phyloP scores from a whole-genome alignment of 2,797 vertebrate genomes.

The Falco peregrinus region DNA sequence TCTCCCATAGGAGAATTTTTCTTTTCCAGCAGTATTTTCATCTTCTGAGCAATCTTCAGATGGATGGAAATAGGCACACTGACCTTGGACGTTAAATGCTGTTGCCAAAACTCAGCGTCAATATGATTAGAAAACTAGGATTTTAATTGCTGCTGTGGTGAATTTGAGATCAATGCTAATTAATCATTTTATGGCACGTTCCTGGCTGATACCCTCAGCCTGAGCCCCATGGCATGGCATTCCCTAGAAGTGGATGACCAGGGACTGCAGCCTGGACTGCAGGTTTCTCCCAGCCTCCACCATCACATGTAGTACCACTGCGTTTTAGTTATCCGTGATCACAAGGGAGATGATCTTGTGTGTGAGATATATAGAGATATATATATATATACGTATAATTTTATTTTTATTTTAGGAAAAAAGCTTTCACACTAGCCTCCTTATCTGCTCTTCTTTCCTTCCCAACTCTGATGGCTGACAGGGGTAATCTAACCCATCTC shows the following conservation, averaged over 20 bases:
- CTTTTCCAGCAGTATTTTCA: neutral
- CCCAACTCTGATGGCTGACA: neutral
- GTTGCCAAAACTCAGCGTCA: neutral
- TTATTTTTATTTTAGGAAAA: no score
- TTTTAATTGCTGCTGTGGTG: neutral
- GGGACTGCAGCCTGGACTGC: neutral
- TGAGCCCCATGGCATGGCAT: neutral
- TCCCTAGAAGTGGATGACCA: neutral
- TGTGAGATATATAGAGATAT: no score
- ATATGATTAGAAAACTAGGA: neutral
- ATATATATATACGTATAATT: no score
- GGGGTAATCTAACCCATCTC: neutral
- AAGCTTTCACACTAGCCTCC: neutral
- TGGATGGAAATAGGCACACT: accelerated
- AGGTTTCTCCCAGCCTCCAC: neutral
- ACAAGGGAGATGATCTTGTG: neutral
- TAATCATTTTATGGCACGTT: neutral
- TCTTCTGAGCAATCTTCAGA: neutral
- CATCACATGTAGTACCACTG: neutral
- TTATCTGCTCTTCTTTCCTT: neutral
- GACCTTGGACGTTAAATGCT: neutral
- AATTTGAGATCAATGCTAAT: neutral
- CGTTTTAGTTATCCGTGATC: neutral
- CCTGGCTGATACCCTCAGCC: no score
- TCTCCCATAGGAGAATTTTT: accelerated